phyloP scores from a whole-genome alignment of 2,797 vertebrate genomes.

The Kryptolebias ocellatus region DNA sequence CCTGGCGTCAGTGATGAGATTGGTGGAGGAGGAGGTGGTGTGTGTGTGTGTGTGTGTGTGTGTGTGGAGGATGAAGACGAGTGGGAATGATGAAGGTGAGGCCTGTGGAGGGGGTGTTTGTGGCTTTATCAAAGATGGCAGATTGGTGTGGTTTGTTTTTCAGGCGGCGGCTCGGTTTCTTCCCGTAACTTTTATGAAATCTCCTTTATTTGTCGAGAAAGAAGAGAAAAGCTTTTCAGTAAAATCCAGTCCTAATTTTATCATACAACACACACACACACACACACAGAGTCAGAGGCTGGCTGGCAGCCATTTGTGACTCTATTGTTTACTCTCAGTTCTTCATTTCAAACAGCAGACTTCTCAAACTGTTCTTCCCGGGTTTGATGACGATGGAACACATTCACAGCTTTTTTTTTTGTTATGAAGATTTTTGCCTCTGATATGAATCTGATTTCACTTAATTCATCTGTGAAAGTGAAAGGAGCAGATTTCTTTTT shows the following conservation, averaged over 20 bases:
- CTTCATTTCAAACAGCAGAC: conserved; percentile 61
- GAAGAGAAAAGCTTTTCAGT: conserved; percentile 58
- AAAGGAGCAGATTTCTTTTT: too few species aligned
- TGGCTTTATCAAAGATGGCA: conserved; percentile 30
- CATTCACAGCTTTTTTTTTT: conserved; percentile 20
- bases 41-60: conserved; percentile 38
- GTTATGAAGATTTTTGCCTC: background rate
- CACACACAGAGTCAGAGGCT: conserved; percentile 12
- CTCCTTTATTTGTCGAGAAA: conserved; percentile 64
- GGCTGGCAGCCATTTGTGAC: conserved; percentile 66
- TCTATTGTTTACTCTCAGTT: conserved; percentile 68
- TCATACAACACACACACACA: conserved; percentile 6
- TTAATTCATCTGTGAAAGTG: background rate
- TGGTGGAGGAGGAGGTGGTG: conserved; percentile 66
- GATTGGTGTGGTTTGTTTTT: conserved; percentile 43
- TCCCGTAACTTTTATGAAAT: conserved; percentile 57
- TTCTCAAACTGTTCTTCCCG: conserved; percentile 19
- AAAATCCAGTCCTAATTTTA: conserved; percentile 48
- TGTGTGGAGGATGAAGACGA: conserved; percentile 24
- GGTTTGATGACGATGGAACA: conserved; percentile 24
- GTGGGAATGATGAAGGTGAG: conserved; percentile 31
- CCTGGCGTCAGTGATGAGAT: conserved; percentile 88
- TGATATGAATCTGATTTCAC: conserved; percentile 8
- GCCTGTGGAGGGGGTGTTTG: background rate
- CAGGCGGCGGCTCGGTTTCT: conserved; percentile 15